Base-by-base conservation (phyloP, 2,888 invertebrate genomes). In the Tachina lurida region DNA sequence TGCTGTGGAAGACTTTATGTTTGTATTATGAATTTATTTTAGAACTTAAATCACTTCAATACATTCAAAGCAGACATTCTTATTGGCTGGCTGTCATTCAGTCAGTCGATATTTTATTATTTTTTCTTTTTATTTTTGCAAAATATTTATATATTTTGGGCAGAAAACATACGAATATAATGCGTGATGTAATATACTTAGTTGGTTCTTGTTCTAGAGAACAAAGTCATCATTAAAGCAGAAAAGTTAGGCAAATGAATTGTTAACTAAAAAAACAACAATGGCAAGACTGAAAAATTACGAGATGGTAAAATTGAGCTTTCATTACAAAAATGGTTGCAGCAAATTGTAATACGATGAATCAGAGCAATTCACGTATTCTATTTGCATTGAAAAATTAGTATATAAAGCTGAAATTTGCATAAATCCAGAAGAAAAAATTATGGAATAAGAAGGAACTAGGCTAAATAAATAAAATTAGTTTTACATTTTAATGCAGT, bases 181-280 rank as follows among this genome's bases (percentile, higher is more conserved):
- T 71, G 71, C 62, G 31, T 79, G 62, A 63, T 79, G 71, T 54
- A 54, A 54, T 54, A 70, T n/a, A n/a, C n/a, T 12, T 63, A 71
- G 2, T 70, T 43, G 22, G 31, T 56, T 62, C 65, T 63, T 54
- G 13, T 62, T 52, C 54, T 71, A 71, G 17, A n/a, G n/a, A n/a
- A 54, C 70, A 62, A 78, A 70, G 63, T 31, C 7, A 68, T 56
- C 77, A 68, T 63, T 52, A 58, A 39, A 73, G 17, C 13, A 19
- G 49, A 73, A 62, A 17, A 60, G 12, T 31, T 17, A 47, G n/a
- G 12, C 19, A 31, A 7, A 31, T 31, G 31, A 31, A 31, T 31
- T 31, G 31, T 43, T 43, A 12, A 52, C 58, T 43, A 67, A 58
- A 67, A 41, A 43, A 78, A 31, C 15, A 78, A 76, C 54, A 75